phyloP scores from a whole-genome alignment of 2,797 vertebrate species.

The Arremon brunneinucha region DNA sequence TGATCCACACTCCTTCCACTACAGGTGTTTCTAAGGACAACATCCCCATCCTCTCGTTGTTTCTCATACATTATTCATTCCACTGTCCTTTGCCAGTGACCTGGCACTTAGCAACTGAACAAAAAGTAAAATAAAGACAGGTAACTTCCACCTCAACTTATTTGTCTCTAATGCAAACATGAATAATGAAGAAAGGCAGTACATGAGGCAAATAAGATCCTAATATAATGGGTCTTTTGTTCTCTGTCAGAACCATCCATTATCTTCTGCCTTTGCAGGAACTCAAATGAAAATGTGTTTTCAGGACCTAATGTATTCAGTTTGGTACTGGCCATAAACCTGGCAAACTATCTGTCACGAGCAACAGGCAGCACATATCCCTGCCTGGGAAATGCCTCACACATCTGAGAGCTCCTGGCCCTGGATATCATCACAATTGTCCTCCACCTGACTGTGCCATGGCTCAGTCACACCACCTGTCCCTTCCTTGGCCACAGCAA shows the following conservation, averaged over 20 bases:
- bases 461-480: background rate
- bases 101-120: background rate
- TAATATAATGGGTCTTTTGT: slow-evolving; percentile 9
- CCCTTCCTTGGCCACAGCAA: background rate
- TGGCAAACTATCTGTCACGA: background rate
- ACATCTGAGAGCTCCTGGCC: background rate
- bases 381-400: background rate
- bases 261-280: background rate
- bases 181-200: slow-evolving; percentile 25
- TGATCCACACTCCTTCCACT: background rate
- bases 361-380: background rate
- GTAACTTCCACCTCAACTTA: background rate
- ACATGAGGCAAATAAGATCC: background rate
- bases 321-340: slow-evolving; percentile 34
- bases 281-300: slow-evolving; percentile 27
- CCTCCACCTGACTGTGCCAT: background rate
- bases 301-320: slow-evolving; percentile 18
- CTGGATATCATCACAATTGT: background rate
- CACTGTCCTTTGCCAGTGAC: background rate
- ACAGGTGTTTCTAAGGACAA: background rate
- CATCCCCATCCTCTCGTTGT: background rate
- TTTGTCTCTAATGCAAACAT: slow-evolving; percentile 13
- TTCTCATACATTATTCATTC: slow-evolving; percentile 16
- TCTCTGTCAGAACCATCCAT: background rate
- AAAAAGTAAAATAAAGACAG: slow-evolving; percentile 18